These are phyloP conservation scores for Kradibia gibbosae DNA, from an alignment of 1,140 invertebrate genomes.

Conservation along the genomic window DNA sequence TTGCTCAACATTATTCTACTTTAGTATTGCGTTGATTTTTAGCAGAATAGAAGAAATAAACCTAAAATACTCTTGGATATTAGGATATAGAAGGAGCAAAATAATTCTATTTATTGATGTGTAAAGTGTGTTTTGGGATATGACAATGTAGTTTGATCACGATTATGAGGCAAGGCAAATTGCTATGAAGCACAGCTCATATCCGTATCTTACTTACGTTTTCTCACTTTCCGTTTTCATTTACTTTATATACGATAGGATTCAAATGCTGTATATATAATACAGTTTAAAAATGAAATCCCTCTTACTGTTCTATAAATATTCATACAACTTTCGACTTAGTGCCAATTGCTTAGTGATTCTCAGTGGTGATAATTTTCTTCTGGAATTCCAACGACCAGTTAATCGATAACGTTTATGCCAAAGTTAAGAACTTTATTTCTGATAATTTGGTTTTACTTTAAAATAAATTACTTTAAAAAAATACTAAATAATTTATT, in stretches of 20 bases:
- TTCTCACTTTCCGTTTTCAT: neutral
- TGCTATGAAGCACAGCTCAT: neutral
- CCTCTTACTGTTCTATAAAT: conserved; percentile 41
- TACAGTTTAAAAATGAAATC: conserved; percentile 32
- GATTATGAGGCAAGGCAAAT: neutral
- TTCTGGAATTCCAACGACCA: conserved; percentile 27
- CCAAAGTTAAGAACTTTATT: conserved; percentile 22
- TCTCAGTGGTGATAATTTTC: conserved; percentile 26
- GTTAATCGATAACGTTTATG: neutral
- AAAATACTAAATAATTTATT: conserved; percentile 45
- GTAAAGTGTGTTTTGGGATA: neutral
- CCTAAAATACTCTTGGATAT: too few relatives aligned
- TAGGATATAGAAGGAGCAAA: too few relatives aligned
- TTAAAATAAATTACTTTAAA: conserved; percentile 40
- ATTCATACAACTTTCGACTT: conserved; percentile 43
- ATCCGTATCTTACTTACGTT: conserved; percentile 5
- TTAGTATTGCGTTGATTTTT: too few relatives aligned
- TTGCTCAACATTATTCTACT: too few relatives aligned
- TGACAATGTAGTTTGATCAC: conserved; percentile 20
- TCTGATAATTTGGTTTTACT: neutral
- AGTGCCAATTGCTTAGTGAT: conserved; percentile 26
- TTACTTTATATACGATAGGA: neutral
- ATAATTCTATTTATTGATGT: too few relatives aligned
- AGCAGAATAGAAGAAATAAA: too few relatives aligned
- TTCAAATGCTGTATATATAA: neutral